Conservation (phyloP, 2,113 vertebrate genomes). For the Lichenostomus cassidix region DNA sequence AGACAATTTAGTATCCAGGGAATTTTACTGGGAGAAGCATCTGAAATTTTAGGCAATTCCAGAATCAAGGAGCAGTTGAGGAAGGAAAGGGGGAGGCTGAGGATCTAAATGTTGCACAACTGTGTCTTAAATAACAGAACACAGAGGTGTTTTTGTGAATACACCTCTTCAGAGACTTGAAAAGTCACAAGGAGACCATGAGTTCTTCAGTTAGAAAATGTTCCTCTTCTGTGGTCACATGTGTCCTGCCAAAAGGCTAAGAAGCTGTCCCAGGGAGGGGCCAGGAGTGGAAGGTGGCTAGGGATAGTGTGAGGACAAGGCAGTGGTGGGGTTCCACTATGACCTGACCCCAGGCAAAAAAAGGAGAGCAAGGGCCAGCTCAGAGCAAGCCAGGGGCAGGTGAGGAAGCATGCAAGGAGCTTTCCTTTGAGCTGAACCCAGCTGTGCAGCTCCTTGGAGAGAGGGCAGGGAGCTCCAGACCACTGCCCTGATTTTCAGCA, state of each 20-base stretch:
- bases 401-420: background rate
- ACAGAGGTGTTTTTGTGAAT: background rate
- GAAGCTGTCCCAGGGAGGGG: background rate
- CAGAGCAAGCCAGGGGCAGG: accelerated
- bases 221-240: background rate
- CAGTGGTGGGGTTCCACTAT: accelerated
- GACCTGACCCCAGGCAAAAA: background rate
- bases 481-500: background rate
- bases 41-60: background rate
- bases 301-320: background rate
- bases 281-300: background rate
- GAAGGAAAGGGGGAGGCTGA: background rate
- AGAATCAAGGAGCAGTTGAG: background rate
- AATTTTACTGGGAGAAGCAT: constrained; percentile 14
- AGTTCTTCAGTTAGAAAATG: background rate
- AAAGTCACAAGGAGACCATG: background rate
- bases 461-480: background rate
- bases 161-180: background rate
- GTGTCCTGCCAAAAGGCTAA: background rate
- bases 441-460: background rate
- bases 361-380: background rate
- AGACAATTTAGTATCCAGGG: background rate
- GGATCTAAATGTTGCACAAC: background rate
- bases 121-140: background rate
- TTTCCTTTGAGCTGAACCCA: background rate